Evolutionary conservation across 2,888 invertebrate genomes (phyloP), one percentile per base, ranked within the genome.

Genomic region (Mythimna lalbum): DNA sequence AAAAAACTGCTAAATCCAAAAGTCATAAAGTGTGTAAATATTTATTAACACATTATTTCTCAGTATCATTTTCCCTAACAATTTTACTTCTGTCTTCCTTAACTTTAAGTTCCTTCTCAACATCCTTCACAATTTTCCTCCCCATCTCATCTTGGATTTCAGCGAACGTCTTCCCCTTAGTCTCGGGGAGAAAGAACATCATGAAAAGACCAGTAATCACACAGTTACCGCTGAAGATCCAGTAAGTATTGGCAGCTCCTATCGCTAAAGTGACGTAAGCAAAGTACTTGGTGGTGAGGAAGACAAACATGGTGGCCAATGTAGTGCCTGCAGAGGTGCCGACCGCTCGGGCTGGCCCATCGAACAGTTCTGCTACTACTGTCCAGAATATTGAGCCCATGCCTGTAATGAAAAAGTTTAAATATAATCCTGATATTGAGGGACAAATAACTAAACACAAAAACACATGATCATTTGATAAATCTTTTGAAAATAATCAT

Each of bases 121-220:
- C 19, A 27, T 36, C 21, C 14, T 47, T 76, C 1, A 43, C 14
- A 47, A 76, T 53, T 12, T 31, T 49, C 9, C 53, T 57, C 3
- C 78, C 74, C 60, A 76, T 66, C 19, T 66, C 53, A 19, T 49
- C 36, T 69, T 95, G 94, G 17, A 95, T 94, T 65, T 94, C 93
- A 0, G 81, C 80, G 57, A 94, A 91, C 3, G 88, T 89, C 53
- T 92, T 94, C 0, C 93, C 94, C 36, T 93, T 94, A 3, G 94
- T 95, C 66, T 95, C 95, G 0, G 95, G 95, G 5, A 95, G 72
- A 57, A 88, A 90, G 17, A 91, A 81, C 6, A 86, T 57, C 1
- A 93, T 81, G 47, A 93, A 90, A 2, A 87, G n/a, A 14, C 85
- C 84, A 0, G 90, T 67, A 0, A 93, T 50, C 0, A 92, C 47